Evolutionary conservation across 2,797 vertebrate species (phyloP).

Genomic region (Peromyscus aztecus): DNA sequence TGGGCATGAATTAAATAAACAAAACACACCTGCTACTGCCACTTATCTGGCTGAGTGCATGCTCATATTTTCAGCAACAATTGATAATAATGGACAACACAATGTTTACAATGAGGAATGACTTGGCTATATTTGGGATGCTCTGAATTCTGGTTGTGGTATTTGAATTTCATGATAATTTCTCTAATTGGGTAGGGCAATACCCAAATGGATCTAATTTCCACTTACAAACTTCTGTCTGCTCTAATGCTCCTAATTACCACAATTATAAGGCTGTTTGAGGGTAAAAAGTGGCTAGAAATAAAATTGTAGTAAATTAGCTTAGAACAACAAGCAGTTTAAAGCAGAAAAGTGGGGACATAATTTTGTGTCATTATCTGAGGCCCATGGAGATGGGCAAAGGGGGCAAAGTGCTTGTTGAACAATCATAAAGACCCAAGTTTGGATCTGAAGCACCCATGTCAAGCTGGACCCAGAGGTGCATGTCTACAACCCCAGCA

Average conservation of each 20-base stretch:
- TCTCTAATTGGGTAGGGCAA: conserved; percentile 7
- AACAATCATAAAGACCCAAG: background rate
- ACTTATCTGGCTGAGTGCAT: background rate
- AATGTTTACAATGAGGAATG: background rate
- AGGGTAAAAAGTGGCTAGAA: conserved; percentile 57
- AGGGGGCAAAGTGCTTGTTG: background rate
- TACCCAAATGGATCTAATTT: conserved; percentile 58
- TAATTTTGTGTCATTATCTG: background rate
- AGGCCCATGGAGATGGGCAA: background rate
- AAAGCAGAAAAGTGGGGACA: conserved; percentile 11
- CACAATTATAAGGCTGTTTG: conserved; percentile 62
- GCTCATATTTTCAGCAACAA: background rate
- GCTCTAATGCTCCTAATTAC: conserved; percentile 53
- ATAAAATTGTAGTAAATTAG: conserved; percentile 62
- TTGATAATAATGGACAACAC: background rate
- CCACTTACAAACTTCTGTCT: conserved; percentile 38
- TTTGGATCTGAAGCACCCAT: background rate
- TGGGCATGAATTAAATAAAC: background rate
- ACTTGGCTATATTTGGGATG: background rate
- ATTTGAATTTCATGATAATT: conserved; percentile 59
- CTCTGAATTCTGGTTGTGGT: background rate
- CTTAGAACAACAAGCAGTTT: background rate
- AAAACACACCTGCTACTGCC: background rate
- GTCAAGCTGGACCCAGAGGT: background rate
- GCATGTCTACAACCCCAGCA: background rate